Base-by-base conservation (phyloP, 2,888 invertebrate species). In the Apodemia duryi region DNA sequence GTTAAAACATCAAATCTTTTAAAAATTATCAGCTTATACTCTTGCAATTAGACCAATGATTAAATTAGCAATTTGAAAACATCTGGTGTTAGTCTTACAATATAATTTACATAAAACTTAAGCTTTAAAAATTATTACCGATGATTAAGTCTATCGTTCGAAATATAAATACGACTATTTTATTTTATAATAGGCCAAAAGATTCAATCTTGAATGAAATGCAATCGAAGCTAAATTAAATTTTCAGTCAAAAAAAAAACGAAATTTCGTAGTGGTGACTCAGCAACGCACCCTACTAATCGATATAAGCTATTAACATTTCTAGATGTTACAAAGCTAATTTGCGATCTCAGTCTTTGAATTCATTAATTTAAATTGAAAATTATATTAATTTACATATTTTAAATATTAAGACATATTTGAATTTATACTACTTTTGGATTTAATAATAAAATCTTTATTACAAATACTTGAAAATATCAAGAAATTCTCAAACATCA, bases 291-390 rank as follows among this genome's bases (percentile, higher is more conserved):
- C 10, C 3, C 46, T 13, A 10, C 32, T 29, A 54, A 54, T 54
- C 1, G 11, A 54, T 54, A 32, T 10, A 54, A 54, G 32, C 21
- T 3, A 54, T 54, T 32, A 54, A 28, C 29, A 54, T 29, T 21
- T 54, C 54, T 54, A 28, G 54, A 29, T 54, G 54, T 54, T 54
- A 54, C 29, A 9, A 54, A 54, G 54, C 54, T 54, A 54, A 54
- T 29, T 54, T 54, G 54, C 54, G 43, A 28, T 54, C 54, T 54
- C 54, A 54, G 54, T 54, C 54, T 54, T 54, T 28, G 29, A 54
- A 21, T 54, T 54, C 54, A 54, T 54, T 54, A 9, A 54, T 54
- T 10, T 54, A 54, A 54, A 54, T 54, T n/a, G n/a, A n/a, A n/a
- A n/a, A n/a, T n/a, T n/a, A n/a, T n/a, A n/a, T n/a, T n/a, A n/a